Conservation (phyloP, 2,113 vertebrate species). For the Eubucco bourcierii region DNA sequence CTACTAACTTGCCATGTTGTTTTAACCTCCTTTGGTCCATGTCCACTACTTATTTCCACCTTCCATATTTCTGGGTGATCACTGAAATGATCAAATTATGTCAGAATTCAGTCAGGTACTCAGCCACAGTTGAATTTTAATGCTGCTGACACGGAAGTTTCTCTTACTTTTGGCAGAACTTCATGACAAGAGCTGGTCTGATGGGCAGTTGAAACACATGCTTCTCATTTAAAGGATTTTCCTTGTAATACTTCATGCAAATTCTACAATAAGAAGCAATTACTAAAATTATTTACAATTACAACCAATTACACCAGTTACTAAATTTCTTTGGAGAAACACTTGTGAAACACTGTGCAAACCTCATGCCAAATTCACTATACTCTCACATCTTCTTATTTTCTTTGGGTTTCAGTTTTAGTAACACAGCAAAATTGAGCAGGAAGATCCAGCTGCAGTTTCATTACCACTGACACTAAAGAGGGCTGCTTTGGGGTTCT, state of each 20-base stretch:
- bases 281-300: no score
- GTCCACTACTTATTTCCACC: constrained; percentile 85
- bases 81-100: constrained; percentile 64
- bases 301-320: not conserved
- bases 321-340: not conserved
- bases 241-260: constrained; percentile 91
- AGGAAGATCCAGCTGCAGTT: not conserved
- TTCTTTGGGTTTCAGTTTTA: not conserved
- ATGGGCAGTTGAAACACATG: constrained; percentile 89
- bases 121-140: not conserved
- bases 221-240: constrained; percentile 85
- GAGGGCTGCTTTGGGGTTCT: not conserved
- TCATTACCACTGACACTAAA: not conserved
- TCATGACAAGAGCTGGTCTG: constrained; percentile 83
- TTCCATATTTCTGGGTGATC: constrained; percentile 86
- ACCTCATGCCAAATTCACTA: not conserved
- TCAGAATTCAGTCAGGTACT: not conserved
- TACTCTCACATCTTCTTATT: not conserved
- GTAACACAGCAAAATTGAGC: not conserved
- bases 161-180: constrained; percentile 89
- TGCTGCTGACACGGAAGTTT: not conserved
- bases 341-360: not conserved
- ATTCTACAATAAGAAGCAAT: constrained; percentile 72
- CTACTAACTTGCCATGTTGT: constrained; percentile 86
- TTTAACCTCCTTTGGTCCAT: constrained; percentile 82